These are phyloP conservation scores for Hyaena hyaena DNA, from an alignment of 2,113 vertebrate genomes.

Conservation along the genomic window DNA sequence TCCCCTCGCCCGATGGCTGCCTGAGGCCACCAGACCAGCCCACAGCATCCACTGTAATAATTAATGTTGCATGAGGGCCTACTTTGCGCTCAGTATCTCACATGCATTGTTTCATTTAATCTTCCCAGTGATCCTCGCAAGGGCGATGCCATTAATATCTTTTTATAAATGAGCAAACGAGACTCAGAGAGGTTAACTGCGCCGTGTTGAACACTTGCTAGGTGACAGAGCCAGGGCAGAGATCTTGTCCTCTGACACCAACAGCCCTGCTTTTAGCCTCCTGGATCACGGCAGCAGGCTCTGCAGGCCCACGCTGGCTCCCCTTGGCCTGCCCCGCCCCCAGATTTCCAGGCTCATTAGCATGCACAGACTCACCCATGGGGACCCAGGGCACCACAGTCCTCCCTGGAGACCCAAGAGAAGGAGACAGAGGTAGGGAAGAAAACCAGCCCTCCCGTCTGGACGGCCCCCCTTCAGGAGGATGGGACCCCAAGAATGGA, in stretches of 20 bases:
- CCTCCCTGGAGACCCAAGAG: background rate
- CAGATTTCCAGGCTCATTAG: background rate
- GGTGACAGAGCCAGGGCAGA: background rate
- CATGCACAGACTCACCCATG: background rate
- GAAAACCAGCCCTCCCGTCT: background rate
- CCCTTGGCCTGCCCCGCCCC: background rate
- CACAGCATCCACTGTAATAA: background rate
- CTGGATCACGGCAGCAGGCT: too few relatives aligned
- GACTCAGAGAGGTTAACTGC: background rate
- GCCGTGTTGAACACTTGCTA: fast-evolving
- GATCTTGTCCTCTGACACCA: background rate
- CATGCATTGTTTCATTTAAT: background rate
- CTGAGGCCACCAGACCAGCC: background rate
- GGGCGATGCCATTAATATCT: background rate
- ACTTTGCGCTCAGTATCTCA: background rate
- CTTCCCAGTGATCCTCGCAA: background rate
- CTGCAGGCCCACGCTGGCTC: fast-evolving
- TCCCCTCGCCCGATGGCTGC: background rate
- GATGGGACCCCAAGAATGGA: fast-evolving
- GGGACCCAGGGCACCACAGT: background rate
- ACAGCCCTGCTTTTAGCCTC: background rate
- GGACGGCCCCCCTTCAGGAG: too few relatives aligned
- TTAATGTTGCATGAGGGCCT: background rate
- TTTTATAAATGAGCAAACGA: background rate
- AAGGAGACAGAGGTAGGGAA: background rate